Base-by-base conservation (phyloP, 2,888 invertebrate genomes). In the Spodoptera exigua region DNA sequence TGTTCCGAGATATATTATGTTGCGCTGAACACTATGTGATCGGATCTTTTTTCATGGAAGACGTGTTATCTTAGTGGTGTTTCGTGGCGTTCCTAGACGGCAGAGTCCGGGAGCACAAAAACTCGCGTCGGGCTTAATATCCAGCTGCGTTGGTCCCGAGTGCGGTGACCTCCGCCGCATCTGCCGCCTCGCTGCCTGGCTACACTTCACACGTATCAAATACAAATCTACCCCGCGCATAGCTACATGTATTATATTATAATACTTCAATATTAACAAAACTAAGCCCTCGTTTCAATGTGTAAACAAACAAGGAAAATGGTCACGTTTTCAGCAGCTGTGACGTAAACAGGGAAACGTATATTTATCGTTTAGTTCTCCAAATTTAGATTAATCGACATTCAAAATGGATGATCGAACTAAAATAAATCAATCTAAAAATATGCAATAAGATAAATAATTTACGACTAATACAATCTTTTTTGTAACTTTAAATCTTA, bases 131-230 rank as follows among this genome's bases (percentile, higher is more conserved):
- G 80, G 80, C 78, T 84, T 83, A 85, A 82, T 86, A 85, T 80
- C 88, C 90, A 91, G 89, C 89, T 89, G 89, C 88, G 85, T 72
- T 76, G 81, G 76, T 70, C 78, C 79, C 83, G 89, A 79, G 92
- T 82, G 89, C 92, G 89, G 85, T 90, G 91, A 91, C 91, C 91
- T 83, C 88, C 54, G 78, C 77, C 84, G 84, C 91, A 89, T 89
- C 91, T 90, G 91, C 90, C 87, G 86, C 82, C 66, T 70, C 78
- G 65, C 71, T 74, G 85, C 78, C 76, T 77, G 86, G 78, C 83
- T 84, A 83, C 86, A 80, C 82, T 83, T 85, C 83, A 84, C 86
- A 86, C 85, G 79, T 85, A 82, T 83, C 81, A 75, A 83, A 79
- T 76, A 85, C 83, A 83, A 86, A 86, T 82, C 81, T 78, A 85